A percentile compares a stretch with the other conserved stretches of the same genome.
Evolutionary conservation across 2,113 vertebrate species (phyloP).

Genomic region (Chiloscyllium plagiosum): DNA sequence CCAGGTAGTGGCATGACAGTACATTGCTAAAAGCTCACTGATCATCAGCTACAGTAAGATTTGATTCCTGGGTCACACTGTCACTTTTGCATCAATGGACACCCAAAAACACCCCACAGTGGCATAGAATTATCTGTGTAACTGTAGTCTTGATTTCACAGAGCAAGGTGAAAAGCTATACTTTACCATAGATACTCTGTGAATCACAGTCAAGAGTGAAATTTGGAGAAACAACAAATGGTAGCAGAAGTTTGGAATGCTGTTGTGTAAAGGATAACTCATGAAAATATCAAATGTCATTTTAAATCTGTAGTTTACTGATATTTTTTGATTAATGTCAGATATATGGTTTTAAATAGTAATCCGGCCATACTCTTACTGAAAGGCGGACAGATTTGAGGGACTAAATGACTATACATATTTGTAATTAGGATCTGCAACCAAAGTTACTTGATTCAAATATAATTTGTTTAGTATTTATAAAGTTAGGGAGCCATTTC

Average conservation of each 20-base stretch:
- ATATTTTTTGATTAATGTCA: neutral
- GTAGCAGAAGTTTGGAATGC: neutral
- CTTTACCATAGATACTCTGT: neutral
- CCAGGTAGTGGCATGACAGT: neutral
- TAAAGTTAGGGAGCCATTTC: neutral
- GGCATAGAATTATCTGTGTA: neutral
- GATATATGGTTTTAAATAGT: neutral
- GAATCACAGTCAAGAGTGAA: neutral
- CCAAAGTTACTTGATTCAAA: neutral
- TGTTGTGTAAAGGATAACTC: neutral
- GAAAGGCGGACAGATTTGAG: neutral
- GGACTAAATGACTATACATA: neutral
- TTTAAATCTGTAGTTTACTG: neutral
- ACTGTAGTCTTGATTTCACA: neutral
- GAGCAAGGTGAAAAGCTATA: neutral
- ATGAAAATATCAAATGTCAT: neutral
- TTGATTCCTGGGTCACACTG: neutral
- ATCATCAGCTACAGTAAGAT: neutral
- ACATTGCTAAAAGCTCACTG: neutral
- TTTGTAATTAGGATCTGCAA: neutral
- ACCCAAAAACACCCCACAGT: neutral
- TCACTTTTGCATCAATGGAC: neutral
- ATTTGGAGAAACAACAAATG: neutral
- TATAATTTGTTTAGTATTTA: neutral
- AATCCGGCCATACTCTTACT: neutral